These are phyloP conservation scores for Theonella swinhoei DNA, from an alignment of 37 sponge, comb jelly and placozoan genomes.

Conservation along the genomic window DNA sequence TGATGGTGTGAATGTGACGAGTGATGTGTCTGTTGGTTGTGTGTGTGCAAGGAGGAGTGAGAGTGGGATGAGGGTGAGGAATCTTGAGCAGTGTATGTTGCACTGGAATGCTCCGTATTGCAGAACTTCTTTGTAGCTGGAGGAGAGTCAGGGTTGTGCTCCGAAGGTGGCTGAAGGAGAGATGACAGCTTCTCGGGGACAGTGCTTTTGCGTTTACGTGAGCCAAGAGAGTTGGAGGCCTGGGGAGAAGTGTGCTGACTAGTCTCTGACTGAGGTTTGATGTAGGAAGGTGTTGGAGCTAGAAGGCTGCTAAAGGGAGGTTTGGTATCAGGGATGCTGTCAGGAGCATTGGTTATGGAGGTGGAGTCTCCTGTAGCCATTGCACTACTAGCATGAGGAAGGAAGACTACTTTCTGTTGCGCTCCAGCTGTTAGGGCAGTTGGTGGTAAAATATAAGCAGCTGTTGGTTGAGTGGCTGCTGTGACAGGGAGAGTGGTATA, in stretches of 20 bases:
- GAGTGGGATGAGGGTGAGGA: background rate
- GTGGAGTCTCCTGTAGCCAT: background rate
- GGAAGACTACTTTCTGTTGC: constrained; percentile 22
- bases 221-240: background rate
- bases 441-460: background rate
- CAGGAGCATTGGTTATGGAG: background rate
- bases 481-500: constrained; percentile 6
- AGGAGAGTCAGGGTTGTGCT: background rate
- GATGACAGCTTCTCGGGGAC: constrained; percentile 24
- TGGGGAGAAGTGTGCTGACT: background rate
- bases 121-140: background rate
- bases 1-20: background rate
- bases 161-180: constrained; percentile 6
- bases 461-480: background rate
- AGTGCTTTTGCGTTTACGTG: constrained; percentile 23
- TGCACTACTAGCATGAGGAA: background rate
- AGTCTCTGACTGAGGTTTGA: background rate
- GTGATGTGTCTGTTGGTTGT: background rate
- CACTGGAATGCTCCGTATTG: background rate
- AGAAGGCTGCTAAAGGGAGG: constrained; percentile 1
- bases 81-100: background rate
- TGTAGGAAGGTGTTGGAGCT: background rate
- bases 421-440: background rate
- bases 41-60: background rate
- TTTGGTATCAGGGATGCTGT: background rate